These are phyloP conservation scores for Acromyrmex heyeri DNA, from an alignment of 1,140 invertebrate genomes.

Conservation along the genomic window DNA sequence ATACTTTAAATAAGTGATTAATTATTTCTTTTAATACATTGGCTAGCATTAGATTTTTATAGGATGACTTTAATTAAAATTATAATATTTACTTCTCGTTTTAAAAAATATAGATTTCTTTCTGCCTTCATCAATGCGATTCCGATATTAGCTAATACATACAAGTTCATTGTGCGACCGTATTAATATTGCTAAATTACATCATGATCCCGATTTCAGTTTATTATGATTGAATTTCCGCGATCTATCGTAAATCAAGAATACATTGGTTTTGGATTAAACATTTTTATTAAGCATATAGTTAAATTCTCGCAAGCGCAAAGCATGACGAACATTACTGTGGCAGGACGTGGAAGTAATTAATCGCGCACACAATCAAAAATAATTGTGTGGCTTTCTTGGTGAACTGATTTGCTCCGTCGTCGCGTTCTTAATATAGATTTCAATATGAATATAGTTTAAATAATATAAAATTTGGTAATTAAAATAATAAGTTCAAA, in stretches of 20 bases:
- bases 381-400: slow-evolving; percentile 22
- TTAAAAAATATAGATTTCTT: neutral
- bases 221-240: neutral
- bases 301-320: neutral
- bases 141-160: neutral
- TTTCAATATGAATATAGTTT: neutral
- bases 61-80: no score
- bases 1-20: no score
- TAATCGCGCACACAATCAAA: neutral
- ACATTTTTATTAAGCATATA: slow-evolving; percentile 21
- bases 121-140: neutral
- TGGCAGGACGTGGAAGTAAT: slow-evolving; percentile 23
- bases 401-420: neutral
- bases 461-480: neutral
- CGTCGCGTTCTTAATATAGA: neutral
- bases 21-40: no score
- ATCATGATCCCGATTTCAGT: neutral
- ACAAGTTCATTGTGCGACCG: neutral
- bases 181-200: slow-evolving; percentile 9
- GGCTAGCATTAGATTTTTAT: no score
- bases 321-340: slow-evolving; percentile 15
- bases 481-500: neutral
- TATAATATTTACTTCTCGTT: no score
- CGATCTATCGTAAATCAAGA: slow-evolving; percentile 8
- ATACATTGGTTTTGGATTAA: slow-evolving; percentile 30